phyloP scores from a whole-genome alignment of 2,797 vertebrate species.

The Holocentrus rufus region DNA sequence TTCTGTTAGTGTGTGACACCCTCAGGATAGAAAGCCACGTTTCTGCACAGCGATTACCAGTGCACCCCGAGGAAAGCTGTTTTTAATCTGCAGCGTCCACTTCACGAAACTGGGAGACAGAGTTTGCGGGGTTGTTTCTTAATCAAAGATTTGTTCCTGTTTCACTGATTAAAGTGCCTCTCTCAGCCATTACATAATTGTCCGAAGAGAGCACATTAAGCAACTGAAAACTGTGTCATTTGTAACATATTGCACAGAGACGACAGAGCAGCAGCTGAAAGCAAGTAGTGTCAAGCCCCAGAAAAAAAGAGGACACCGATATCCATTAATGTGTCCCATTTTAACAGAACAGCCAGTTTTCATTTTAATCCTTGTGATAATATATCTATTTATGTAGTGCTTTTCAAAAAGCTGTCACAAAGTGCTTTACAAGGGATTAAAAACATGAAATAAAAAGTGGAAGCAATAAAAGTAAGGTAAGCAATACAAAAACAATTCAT shows the following conservation, averaged over 20 bases:
- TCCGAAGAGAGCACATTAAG: background rate
- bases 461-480: too few species aligned
- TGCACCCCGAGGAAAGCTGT: conserved; percentile 64
- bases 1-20: conserved; percentile 65
- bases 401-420: too few species aligned
- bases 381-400: too few species aligned
- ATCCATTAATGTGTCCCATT: background rate
- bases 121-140: background rate
- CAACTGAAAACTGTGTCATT: conserved; percentile 20
- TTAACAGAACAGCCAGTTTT: too few species aligned
- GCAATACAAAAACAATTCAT: too few species aligned
- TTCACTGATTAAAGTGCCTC: background rate
- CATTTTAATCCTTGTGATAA: too few species aligned
- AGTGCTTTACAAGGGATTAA: too few species aligned
- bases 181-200: background rate
- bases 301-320: too few species aligned
- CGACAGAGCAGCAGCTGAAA: too few species aligned
- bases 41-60: conserved; percentile 72
- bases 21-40: conserved; percentile 67
- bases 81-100: conserved; percentile 74
- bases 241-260: background rate
- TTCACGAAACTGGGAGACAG: conserved; percentile 5
- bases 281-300: too few species aligned
- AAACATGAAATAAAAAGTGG: too few species aligned
- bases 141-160: conserved; percentile 17